A percentile compares a stretch with the other conserved stretches of the same genome.
phyloP scores from a whole-genome alignment of 2,797 vertebrate genomes.

The Sebastes minor region DNA sequence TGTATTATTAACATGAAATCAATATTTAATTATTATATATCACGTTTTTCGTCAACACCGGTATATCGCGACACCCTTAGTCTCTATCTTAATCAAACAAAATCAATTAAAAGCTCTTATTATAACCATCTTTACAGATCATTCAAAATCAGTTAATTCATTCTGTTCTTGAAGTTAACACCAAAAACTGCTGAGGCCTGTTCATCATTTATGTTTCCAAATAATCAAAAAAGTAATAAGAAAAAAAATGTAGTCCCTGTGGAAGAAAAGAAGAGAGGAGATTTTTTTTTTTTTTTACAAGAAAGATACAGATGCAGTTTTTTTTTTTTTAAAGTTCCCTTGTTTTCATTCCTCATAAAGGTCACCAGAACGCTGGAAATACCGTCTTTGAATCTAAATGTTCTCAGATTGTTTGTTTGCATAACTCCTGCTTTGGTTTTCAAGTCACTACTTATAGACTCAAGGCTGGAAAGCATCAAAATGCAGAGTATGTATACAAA shows the following conservation, averaged over 20 bases:
- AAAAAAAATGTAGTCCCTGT: background rate
- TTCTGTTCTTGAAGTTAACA: background rate
- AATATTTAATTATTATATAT: background rate
- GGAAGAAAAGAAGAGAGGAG: background rate
- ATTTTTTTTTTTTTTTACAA: background rate
- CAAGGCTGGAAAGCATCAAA: background rate
- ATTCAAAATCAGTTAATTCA: background rate
- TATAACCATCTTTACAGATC: background rate
- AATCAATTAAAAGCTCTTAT: background rate
- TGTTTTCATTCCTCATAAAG: conserved; percentile 1
- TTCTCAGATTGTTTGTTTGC: conserved; percentile 19
- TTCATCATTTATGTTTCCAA: background rate
- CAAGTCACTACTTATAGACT: background rate
- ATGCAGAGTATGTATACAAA: background rate
- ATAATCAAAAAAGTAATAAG: background rate
- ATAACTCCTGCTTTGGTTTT: conserved; percentile 11
- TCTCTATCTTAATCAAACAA: background rate
- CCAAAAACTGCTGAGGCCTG: background rate
- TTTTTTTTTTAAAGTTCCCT: background rate
- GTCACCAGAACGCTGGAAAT: background rate
- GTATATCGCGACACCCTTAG: background rate
- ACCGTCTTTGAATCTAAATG: conserved; percentile 29
- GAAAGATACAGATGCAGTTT: background rate
- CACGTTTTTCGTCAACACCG: background rate
- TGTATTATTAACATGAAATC: background rate